Percentiles rank a stretch among this genome's conserved stretches.
These are phyloP conservation scores for Noctilio leporinus DNA, from an alignment of 2,113 vertebrate species.

Conservation along the genomic window DNA sequence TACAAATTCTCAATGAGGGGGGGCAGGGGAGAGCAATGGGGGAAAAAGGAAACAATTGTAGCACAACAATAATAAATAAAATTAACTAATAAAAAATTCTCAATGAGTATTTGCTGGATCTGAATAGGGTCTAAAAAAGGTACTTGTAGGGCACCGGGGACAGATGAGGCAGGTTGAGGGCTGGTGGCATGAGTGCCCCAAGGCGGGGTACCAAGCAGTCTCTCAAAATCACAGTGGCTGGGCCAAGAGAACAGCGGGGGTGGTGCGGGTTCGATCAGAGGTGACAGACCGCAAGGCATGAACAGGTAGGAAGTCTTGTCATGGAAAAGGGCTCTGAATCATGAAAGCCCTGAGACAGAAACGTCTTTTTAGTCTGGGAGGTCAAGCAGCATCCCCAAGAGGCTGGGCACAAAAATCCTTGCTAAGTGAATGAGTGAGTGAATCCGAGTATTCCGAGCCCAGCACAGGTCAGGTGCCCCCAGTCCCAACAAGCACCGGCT, in stretches of 20 bases:
- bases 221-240: background rate
- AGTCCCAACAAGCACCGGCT: fast-evolving
- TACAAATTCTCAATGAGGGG: background rate
- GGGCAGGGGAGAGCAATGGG: too few relatives aligned
- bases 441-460: background rate
- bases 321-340: background rate
- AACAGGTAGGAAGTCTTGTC: fast-evolving
- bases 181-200: background rate
- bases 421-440: background rate
- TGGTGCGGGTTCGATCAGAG: background rate
- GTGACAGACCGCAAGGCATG: fast-evolving
- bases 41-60: too few relatives aligned
- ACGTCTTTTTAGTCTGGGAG: background rate
- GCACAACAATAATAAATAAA: too few relatives aligned
- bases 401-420: background rate
- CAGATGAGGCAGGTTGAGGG: background rate
- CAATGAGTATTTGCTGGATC: background rate
- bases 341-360: fast-evolving
- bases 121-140: background rate
- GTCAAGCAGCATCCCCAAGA: background rate
- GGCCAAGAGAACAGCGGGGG: background rate
- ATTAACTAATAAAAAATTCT: too few relatives aligned
- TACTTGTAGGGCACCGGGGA: fast-evolving
- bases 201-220: background rate
- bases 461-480: background rate